Evolutionary conservation across 2,888 invertebrate genomes (phyloP).

Genomic region (Agrochola lota): DNA sequence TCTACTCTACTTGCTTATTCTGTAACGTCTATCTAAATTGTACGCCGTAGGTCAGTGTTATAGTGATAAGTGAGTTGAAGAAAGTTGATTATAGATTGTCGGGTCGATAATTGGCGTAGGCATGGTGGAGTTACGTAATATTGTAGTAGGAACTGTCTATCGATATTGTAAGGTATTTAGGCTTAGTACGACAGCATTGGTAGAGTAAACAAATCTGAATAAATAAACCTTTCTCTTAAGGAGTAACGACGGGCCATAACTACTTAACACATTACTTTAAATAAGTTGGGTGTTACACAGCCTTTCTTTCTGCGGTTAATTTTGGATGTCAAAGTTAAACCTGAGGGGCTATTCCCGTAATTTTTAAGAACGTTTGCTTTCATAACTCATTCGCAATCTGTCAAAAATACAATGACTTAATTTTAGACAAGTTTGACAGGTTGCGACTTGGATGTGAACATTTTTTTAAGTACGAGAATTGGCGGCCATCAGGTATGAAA

Average conservation of each 20-base stretch:
- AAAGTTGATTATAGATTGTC: constrained; percentile 42
- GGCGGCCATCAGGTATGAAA: neutral
- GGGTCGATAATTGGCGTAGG: constrained; percentile 22
- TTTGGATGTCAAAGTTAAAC: neutral
- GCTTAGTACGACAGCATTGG: neutral
- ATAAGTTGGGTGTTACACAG: neutral
- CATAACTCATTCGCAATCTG: no score
- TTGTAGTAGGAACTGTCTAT: neutral
- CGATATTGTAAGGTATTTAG: neutral
- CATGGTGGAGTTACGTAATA: constrained; percentile 20
- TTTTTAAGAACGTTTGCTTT: no score
- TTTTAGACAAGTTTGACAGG: no score
- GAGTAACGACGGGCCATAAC: neutral
- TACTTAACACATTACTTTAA: neutral
- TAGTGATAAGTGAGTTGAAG: constrained; percentile 50
- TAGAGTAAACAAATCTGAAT: neutral
- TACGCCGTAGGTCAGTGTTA: constrained; percentile 66
- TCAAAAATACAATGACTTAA: no score
- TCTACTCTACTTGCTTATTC: constrained; percentile 73
- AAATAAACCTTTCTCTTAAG: neutral
- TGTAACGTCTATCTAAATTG: constrained; percentile 55
- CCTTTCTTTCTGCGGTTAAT: neutral
- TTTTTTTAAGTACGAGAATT: no score
- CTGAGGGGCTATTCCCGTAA: no score
- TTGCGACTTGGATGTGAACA: no score